These are phyloP conservation scores for Psilanteris sp. DNA, from an alignment of 1,140 invertebrate genomes.

Conservation along the genomic window DNA sequence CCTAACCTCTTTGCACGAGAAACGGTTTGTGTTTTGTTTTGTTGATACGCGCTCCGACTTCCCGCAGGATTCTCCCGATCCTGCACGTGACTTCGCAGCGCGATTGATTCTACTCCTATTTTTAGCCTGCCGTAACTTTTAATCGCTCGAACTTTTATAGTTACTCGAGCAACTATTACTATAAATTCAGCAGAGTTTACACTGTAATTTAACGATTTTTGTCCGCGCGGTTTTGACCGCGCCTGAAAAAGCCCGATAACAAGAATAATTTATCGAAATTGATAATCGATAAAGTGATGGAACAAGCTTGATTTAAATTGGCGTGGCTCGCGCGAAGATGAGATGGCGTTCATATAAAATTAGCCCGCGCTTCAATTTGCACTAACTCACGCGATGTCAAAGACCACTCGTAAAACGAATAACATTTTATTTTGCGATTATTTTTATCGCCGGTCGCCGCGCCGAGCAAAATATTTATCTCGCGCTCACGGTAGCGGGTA, in stretches of 20 bases:
- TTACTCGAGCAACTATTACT: neutral
- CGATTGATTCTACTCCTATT: too few relatives aligned
- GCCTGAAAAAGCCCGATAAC: neutral
- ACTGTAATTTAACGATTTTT: neutral
- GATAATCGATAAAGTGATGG: constrained; percentile 27
- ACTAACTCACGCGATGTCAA: constrained; percentile 44
- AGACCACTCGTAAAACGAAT: constrained; percentile 28
- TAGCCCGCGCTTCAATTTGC: constrained; percentile 44
- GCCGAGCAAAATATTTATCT: constrained; percentile 24
- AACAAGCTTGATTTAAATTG: constrained; percentile 38
- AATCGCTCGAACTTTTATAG: too few relatives aligned
- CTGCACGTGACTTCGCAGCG: too few relatives aligned
- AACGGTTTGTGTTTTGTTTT: too few relatives aligned
- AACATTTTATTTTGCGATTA: constrained; percentile 44
- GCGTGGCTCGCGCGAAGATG: constrained; percentile 19
- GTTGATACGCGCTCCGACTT: too few relatives aligned
- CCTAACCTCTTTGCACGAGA: too few relatives aligned
- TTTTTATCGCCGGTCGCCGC: constrained; percentile 23
- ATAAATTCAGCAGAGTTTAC: neutral
- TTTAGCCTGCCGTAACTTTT: too few relatives aligned
- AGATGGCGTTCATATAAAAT: constrained; percentile 31
- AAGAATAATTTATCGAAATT: constrained; percentile 37
- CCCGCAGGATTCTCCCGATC: too few relatives aligned
- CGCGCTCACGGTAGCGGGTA: constrained; percentile 24
- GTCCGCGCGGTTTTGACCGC: neutral